These are phyloP conservation scores for Lerista edwardsae DNA, from an alignment of 2,797 vertebrate genomes.

Conservation along the genomic window DNA sequence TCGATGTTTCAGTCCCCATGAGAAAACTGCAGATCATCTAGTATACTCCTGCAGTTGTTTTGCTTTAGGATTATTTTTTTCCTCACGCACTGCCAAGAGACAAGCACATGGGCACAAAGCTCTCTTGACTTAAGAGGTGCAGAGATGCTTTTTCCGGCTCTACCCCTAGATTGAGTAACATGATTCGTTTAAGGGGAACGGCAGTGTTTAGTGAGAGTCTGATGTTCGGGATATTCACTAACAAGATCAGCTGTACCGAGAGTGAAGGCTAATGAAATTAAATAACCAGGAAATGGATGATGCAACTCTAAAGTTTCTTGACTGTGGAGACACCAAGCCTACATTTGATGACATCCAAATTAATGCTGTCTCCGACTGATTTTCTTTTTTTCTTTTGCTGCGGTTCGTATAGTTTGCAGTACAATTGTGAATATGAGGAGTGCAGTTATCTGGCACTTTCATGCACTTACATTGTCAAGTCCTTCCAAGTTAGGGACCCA, in stretches of 20 bases:
- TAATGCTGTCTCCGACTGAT: background rate
- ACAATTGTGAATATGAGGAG: background rate
- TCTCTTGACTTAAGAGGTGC: slow-evolving; percentile 15
- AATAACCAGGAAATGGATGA: slow-evolving; percentile 58
- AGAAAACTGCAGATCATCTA: background rate
- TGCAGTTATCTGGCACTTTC: background rate
- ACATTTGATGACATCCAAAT: slow-evolving; percentile 3
- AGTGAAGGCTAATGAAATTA: slow-evolving; percentile 54
- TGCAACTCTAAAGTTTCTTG: slow-evolving; percentile 56
- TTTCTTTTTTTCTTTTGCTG: background rate
- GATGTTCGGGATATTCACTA: slow-evolving; percentile 32
- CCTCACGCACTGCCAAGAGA: slow-evolving; percentile 3
- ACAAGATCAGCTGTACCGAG: slow-evolving; percentile 43
- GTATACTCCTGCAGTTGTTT: slow-evolving; percentile 22
- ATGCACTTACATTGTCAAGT: background rate
- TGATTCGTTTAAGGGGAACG: slow-evolving; percentile 36
- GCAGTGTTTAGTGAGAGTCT: slow-evolving; percentile 32
- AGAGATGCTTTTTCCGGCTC: rapidly evolving
- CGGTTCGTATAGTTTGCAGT: background rate
- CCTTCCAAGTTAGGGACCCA: background rate
- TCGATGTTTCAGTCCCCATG: background rate
- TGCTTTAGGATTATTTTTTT: background rate
- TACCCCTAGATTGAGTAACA: slow-evolving; percentile 38
- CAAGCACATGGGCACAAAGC: background rate
- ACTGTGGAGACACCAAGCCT: slow-evolving; percentile 51